Evolutionary conservation across 2,797 vertebrate species (phyloP), one percentile per base, ranked within the genome.

Genomic region (Sphenopsis melanotis): DNA sequence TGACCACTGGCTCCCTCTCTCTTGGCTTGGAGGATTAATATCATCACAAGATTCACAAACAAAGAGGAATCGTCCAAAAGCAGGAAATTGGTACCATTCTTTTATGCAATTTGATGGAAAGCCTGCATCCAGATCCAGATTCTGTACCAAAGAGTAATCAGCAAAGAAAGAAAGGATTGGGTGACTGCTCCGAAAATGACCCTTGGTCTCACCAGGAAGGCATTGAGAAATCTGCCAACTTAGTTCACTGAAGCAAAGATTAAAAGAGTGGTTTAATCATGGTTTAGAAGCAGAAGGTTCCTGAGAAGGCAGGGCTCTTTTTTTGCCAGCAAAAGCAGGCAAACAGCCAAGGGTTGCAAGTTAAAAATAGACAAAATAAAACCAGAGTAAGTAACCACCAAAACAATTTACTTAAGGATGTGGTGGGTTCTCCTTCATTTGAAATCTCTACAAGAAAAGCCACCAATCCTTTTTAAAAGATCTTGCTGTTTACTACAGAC

Each of bases 381-480:
- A 94, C 74, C 46, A 92, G 94, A 80, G 88, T 94, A 95, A 94
- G 90, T 89, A 96, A 96, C 95, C 94, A 96, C 94, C 81, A 95
- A 90, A 96, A 92, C 88, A 95, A 93, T 96, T 95, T 95, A 89
- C 71, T 96, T 92, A 95, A 97, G 93, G 96, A 95, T 96, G 94
- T 95, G 90, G 94, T 95, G 78, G 92, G 92, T 95, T 96, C 96
- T 90, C 93, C 90, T 94, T 89, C 92, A 94, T 96, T 93, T 95
- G 93, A 96, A 93, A 94, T 66, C 77, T 90, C 75, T 93, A 85
- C 90, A 87, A 88, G 88, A 90, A 92, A 96, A 97, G 92, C 92
- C 95, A 94, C 92, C 76, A 81, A 82, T 23, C 49, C 60, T 74
- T 89, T 93, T 90, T n/a, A 94, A 93, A 82, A 77, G 70, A 79